Base-by-base conservation (phyloP, 2,888 invertebrate genomes). In the Alitta virens region DNA sequence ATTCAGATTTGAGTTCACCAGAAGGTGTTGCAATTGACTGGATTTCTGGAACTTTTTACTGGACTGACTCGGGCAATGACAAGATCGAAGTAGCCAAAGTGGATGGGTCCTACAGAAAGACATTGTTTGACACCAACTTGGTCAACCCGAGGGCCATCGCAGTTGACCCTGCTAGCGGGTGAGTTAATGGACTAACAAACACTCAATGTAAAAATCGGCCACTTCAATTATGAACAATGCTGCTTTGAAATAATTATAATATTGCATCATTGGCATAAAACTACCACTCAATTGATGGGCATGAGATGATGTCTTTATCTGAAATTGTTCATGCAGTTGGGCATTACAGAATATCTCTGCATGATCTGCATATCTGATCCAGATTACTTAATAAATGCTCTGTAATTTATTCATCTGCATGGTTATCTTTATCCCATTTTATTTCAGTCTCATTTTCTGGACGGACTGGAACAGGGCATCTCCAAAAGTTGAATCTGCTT, bases 21-120 rank as follows among this genome's bases (percentile, higher is more conserved):
- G 97, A 98, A 85, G 98, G 98, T 24, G 83, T 99, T 63, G 89
- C 95, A 14, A 86, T 99, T 24, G 98, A 99, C 84, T 95, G 92
- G 90, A 86, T 92, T 18, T 90, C 93, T 0, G 87, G 94, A 70
- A 94, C 93, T 76, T 87, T 98, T 71, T 99, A 94, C 83, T 98
- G 96, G 93, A 94, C 97, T 0, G 98, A 99, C 83, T 94, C 97
- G 0, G 88, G 87, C 26, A 89, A 89, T 76, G 89, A 91, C 71
- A 90, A 90, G 0, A 89, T 99, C 68, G 94, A 94, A 84, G 94
- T 96, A 2, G 91, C 93, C 0, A 91, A 89, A 75, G 82, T 97
- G 58, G 90, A 88, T 80, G 86, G 89, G 56, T 75, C 78, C 24
- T 75, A 78, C 71, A 85, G 89, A 58, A 89, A 89, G 77, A 88